These are phyloP conservation scores for Atherinosoma microstoma DNA, from an alignment of 2,797 vertebrate genomes.

Conservation along the genomic window DNA sequence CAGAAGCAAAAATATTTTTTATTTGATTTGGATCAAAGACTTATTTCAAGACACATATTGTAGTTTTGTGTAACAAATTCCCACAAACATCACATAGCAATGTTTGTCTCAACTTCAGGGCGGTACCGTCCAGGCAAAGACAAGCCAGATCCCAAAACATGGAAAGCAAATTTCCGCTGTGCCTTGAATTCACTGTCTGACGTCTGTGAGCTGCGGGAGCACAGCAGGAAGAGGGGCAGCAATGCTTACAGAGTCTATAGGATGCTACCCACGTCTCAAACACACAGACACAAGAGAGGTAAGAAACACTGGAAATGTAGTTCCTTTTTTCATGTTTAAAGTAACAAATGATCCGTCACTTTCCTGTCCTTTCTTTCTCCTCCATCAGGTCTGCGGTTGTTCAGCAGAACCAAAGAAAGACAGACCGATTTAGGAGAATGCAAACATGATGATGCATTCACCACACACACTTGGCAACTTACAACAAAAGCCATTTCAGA, in stretches of 20 bases:
- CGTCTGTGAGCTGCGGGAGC: slow-evolving; percentile 82
- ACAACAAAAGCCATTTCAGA: slow-evolving; percentile 25
- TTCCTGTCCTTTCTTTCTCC: not conserved
- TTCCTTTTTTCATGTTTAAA: not conserved
- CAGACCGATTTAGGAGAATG: slow-evolving; percentile 22
- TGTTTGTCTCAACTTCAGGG: slow-evolving; percentile 58
- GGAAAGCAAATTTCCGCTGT: slow-evolving; percentile 88
- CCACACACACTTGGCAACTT: slow-evolving; percentile 47
- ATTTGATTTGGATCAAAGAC: not conserved
- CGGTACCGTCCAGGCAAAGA: slow-evolving; percentile 82
- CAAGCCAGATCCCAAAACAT: slow-evolving; percentile 86
- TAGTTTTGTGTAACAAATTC: not conserved
- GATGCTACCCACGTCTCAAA: slow-evolving; percentile 78
- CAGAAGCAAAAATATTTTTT: no score
- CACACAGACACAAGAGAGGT: slow-evolving; percentile 70
- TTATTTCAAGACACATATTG: not conserved
- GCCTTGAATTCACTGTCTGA: slow-evolving; percentile 86
- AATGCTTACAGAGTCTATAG: slow-evolving; percentile 85
- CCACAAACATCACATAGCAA: not conserved
- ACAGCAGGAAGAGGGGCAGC: slow-evolving; percentile 84
- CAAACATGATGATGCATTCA: slow-evolving; percentile 14
- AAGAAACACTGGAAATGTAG: not conserved
- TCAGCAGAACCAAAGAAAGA: slow-evolving; percentile 42
- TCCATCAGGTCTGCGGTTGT: slow-evolving; percentile 49
- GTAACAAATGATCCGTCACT: not conserved